Percentiles rank a stretch among this genome's conserved stretches.
Conservation (phyloP, 1,140 invertebrate species). For the Rhynchophorus ferrugineus region DNA sequence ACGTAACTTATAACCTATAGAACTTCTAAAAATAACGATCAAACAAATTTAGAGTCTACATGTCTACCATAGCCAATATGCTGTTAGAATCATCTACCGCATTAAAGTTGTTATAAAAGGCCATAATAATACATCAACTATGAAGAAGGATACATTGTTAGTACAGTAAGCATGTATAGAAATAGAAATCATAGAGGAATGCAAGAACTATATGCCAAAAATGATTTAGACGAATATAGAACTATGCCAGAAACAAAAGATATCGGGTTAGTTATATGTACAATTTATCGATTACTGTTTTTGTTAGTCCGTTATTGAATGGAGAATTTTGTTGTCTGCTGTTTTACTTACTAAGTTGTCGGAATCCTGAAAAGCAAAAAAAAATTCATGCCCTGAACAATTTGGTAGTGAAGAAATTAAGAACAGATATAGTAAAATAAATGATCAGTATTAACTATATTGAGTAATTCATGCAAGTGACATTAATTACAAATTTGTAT, state of each 20-base stretch:
- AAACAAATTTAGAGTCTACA: no score
- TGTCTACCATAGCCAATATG: no score
- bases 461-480: no score
- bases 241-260: no score
- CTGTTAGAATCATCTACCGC: conserved; percentile 9
- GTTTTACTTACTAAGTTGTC: conserved; percentile 64
- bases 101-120: conserved; percentile 30
- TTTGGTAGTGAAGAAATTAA: conserved; percentile 11
- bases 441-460: no score
- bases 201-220: not conserved
- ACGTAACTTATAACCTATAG: no score
- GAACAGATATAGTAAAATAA: conserved; percentile 1
- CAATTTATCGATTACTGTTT: no score
- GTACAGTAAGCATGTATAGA: not conserved
- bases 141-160: not conserved
- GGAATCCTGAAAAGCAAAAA: conserved; percentile 61
- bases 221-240: no score
- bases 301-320: no score
- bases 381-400: conserved; percentile 29
- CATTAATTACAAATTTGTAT: no score
- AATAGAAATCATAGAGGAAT: not conserved
- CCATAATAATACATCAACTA: conserved; percentile 19
- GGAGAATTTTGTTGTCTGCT: conserved; percentile 9
- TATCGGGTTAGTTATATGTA: no score
- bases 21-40: no score